Base-by-base conservation (phyloP, 2,888 invertebrate species). In the Agrotis segetum region DNA sequence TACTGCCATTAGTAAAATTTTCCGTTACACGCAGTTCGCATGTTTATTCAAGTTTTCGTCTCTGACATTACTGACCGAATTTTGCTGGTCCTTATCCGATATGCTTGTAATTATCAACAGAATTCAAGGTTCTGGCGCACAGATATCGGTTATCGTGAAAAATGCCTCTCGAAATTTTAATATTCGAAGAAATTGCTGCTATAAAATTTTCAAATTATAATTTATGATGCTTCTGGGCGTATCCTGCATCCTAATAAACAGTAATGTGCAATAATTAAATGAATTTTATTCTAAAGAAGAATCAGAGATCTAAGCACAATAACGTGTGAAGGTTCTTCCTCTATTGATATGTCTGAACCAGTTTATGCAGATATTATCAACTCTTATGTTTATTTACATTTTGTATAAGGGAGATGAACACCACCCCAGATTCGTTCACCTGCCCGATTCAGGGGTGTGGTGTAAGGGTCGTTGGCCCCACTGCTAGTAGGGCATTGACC, bases 401-500 rank as follows among this genome's bases (percentile, higher is more conserved):
- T 58, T 4, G 24, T 47, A 58, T 50, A 69, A 75, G 73, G 24
- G 66, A 83, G 81, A 80, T 85, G 78, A 82, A 83, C 79, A 76
- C 87, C 71, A 82, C 85, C 89, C 89, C 79, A 79, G 78, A 74
- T 86, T 85, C 75, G 82, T 84, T 82, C 85, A 88, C 87, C 86
- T 90, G 86, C 67, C 49, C 77, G 63, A 79, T 73, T 66, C 83
- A 85, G 87, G 91, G 90, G 89, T 88, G 88, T 82, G 84, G 84
- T 68, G 76, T 69, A 60, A 82, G 85, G 90, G 90, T 91, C 90
- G 89, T 88, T 88, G 92, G 77, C 91, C 92, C 83, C 87, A 85
- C 79, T 86, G 76, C 84, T 76, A 82, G 69, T 76, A 85, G 92
- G 91, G 83, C 91, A 87, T 87, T 89, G 93, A 92, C 90, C 92